These are phyloP conservation scores for Calephelis virginiensis DNA, from an alignment of 1,140 invertebrate species.

Conservation along the genomic window DNA sequence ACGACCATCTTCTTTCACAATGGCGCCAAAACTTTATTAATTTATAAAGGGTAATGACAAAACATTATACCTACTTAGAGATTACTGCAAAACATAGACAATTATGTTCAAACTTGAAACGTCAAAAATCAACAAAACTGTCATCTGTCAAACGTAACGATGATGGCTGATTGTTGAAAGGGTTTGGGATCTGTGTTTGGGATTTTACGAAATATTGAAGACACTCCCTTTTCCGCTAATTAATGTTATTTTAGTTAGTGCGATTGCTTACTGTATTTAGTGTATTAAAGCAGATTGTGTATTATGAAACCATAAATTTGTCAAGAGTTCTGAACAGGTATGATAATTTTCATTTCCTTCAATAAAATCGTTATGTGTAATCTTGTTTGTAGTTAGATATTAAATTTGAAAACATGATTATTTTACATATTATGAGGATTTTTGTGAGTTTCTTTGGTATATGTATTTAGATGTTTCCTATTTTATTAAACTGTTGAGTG, in stretches of 20 bases:
- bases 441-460: too few relatives aligned
- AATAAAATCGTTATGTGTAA: not conserved
- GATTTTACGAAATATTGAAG: constrained; percentile 22
- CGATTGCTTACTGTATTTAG: not conserved
- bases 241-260: not conserved
- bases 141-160: not conserved
- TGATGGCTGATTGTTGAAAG: constrained; percentile 4
- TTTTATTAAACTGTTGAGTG: too few relatives aligned
- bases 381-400: not conserved
- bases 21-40: too few relatives aligned
- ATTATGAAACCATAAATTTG: constrained; percentile 6
- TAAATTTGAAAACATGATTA: not conserved
- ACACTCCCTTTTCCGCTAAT: constrained; percentile 42
- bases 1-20: too few relatives aligned
- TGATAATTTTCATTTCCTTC: not conserved
- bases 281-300: not conserved
- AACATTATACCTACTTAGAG: too few relatives aligned
- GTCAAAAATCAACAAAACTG: not conserved
- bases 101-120: too few relatives aligned
- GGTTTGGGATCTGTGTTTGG: not conserved
- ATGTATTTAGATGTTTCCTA: too few relatives aligned
- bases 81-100: too few relatives aligned
- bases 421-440: not conserved
- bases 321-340: not conserved
- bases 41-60: too few relatives aligned